Evolutionary conservation across 2,797 vertebrate genomes (phyloP).

Genomic region (Oreortyx pictus): DNA sequence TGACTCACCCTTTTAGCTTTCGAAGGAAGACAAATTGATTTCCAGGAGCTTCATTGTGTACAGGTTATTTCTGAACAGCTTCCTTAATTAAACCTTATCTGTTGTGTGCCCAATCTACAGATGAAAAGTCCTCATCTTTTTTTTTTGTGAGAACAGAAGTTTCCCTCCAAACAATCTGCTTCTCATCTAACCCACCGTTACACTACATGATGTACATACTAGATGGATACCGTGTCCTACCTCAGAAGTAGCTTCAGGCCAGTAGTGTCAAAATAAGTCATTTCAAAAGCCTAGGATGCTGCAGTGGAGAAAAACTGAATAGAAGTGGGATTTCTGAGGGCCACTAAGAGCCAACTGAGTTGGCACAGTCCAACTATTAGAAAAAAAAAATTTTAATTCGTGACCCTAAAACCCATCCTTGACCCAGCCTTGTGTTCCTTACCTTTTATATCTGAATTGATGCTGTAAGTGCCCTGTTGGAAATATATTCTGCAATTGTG

Average conservation of each 20-base stretch:
- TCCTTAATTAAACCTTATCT: conserved; percentile 62
- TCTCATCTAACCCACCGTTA: conserved; percentile 33
- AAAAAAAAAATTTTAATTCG: not conserved
- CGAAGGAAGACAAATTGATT: conserved; percentile 63
- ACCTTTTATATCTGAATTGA: conserved; percentile 14
- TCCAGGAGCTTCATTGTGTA: conserved; percentile 40
- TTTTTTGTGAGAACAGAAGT: conserved; percentile 14
- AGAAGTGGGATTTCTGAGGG: conserved; percentile 14
- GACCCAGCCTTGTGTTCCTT: not conserved
- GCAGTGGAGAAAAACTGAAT: not conserved
- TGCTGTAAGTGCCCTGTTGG: not conserved
- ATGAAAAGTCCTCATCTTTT: conserved; percentile 7
- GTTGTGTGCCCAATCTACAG: not conserved
- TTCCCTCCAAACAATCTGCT: conserved; percentile 34
- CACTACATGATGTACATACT: not conserved
- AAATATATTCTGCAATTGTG: not conserved
- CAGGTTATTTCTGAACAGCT: conserved; percentile 35
- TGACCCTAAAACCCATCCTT: not conserved
- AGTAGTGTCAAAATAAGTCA: not conserved
- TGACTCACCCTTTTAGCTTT: conserved; percentile 60
- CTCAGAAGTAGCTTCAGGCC: not conserved
- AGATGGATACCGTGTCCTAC: not conserved
- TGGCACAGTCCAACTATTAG: not conserved
- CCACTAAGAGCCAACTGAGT: not conserved
- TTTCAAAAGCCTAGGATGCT: conserved; percentile 6